Base-by-base conservation (phyloP, 2,888 invertebrate genomes). In the Rosalia funebris region DNA sequence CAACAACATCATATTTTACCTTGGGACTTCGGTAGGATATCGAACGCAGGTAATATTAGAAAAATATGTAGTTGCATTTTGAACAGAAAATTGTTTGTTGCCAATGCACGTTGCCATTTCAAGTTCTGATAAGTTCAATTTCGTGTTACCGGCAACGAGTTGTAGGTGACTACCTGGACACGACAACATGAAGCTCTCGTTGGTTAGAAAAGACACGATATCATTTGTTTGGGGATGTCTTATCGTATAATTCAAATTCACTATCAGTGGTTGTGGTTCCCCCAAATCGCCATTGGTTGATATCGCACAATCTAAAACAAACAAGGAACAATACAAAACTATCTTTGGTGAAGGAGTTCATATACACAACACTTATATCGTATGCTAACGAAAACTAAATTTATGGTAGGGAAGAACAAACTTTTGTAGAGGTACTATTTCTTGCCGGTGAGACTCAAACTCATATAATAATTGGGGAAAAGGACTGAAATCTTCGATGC, bases 11-110 rank as follows among this genome's bases (percentile, higher is more conserved):
- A 34, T 34, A n/a, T 11, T 34, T 42, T 53, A 53, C 53, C 53
- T 53, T 82, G 0, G 80, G 76, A 65, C 36, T 44, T 57, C 46
- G 15, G 20, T 19, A 1, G 45, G 42, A 20, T 44, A 42, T 12
- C 12, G 41, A n/a, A 17, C 31, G 39, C 45, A 46, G 1, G 45
- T 55, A 16, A 55, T 55, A 36, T 55, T 46, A 20, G 46, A 11
- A 17, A 45, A 46, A 36, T 34, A 14, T 15, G 41, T 39, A 7
- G 20, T 31, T 10, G 45, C 36, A 11, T 46, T 37, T 3, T 19
- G 5, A 32, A 46, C 20, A 1, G 58, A 54, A 16, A 53, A 53
- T 16, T 12, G 5, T 42, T 41, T 53, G n/a, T 17, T 14, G 25
- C n/a, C 10, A 32, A 10, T 16, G 16, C 53, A 53, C 2, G 41